Percentiles rank a stretch among this genome's conserved stretches.
phyloP scores from a whole-genome alignment of 1,140 invertebrate species.

The Diachasma alloeum region DNA sequence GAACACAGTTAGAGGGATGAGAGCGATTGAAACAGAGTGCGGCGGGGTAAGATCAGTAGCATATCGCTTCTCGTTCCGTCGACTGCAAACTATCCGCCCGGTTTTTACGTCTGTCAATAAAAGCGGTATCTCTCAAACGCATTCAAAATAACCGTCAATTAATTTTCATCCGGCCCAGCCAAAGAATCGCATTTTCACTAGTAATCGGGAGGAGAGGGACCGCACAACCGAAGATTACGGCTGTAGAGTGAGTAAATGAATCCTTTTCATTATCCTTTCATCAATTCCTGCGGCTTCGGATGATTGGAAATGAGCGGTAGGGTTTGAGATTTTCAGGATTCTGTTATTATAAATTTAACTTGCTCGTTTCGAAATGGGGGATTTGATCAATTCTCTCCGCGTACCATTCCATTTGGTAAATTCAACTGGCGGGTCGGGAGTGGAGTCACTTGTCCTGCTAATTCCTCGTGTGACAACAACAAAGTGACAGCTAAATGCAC shows the following conservation, averaged over 20 bases:
- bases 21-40: conserved; percentile 32
- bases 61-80: conserved; percentile 45
- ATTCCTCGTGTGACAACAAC: not conserved
- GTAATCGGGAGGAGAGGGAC: too few relatives aligned
- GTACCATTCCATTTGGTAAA: not conserved
- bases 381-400: not conserved
- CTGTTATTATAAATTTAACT: not conserved
- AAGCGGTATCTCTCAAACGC: not conserved
- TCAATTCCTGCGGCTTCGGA: not conserved
- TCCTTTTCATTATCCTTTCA: not conserved
- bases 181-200: not conserved
- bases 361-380: not conserved
- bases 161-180: not conserved
- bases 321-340: not conserved
- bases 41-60: conserved; percentile 44
- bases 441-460: not conserved
- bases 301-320: not conserved
- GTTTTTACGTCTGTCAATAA: not conserved
- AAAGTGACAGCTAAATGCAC: not conserved
- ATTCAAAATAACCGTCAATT: not conserved
- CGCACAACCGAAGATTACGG: not conserved
- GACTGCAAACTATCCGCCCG: conserved; percentile 12
- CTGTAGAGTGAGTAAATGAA: not conserved
- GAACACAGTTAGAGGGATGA: conserved; percentile 34
- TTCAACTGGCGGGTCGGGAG: not conserved